Evolutionary conservation across 1,140 invertebrate species (phyloP), one percentile per base, ranked within the genome.

Genomic region (Leptinotarsa texana): DNA sequence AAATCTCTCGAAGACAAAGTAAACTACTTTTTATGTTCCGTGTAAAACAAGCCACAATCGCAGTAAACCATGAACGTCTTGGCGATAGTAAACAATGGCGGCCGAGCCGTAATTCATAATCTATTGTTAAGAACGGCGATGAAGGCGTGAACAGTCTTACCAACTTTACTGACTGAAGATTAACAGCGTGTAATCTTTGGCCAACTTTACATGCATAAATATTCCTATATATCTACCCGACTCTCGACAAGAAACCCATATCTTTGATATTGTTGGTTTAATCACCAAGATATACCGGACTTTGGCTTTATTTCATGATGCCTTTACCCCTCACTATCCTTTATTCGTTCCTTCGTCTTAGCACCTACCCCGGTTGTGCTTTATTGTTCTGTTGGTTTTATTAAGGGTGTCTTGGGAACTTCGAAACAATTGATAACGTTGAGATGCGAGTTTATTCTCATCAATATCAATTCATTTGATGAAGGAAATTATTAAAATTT

Each of bases 201-300:
- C 74, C 80, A 80, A 80, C 80, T 80, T 80, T 80, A 79, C 80
- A 79, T 79, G 71, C 76, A 80, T 80, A 80, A 80, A 80, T 80
- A 80, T 80, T 76, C 78, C 73, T 74, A 73, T 73, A 73, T 73
- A 73, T 75, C 75, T 75, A 75, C 66, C 75, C 69, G 72, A 69
- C 67, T 73, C 71, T 48, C 73, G 47, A 72, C 78, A 79, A 79
- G 78, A 79, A 79, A 75, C 74, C 78, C 76, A 77, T 77, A 77
- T 79, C 78, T 79, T 77, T 77, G 76, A 79, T 79, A 79, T 79
- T 77, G 78, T 79, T 76, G 76, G 74, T 77, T 77, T 79, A 79
- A 79, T 79, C 76, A 76, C 74, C 62, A 73, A 71, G 70, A 78
- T 73, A 76, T 74, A 76, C 77, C 74, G 74, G 77, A 78, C 77